These are phyloP conservation scores for Mus spretus DNA, from an alignment of 2,797 vertebrate genomes.

Conservation along the genomic window DNA sequence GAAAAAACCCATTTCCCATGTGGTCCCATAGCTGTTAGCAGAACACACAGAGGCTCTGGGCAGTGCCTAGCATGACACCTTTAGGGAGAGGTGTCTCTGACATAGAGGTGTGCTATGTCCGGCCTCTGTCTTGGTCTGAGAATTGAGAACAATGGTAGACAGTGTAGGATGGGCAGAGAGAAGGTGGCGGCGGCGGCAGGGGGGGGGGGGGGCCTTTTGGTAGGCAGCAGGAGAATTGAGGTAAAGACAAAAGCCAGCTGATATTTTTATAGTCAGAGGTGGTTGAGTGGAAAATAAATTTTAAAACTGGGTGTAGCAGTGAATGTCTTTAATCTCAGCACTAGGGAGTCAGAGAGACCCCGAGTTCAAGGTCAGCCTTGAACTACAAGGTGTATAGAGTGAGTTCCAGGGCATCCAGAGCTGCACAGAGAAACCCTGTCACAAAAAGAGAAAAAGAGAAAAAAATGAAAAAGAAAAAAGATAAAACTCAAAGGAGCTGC, in stretches of 20 bases:
- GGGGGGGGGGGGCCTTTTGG: neutral
- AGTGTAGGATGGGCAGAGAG: neutral
- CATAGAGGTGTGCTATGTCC: neutral
- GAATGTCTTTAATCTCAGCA: neutral
- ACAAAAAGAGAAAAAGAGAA: neutral
- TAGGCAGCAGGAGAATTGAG: neutral
- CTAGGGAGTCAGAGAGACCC: neutral
- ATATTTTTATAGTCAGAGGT: constrained; percentile 16
- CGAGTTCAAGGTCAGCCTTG: neutral
- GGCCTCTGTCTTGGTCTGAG: neutral
- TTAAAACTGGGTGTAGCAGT: neutral
- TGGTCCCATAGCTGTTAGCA: neutral
- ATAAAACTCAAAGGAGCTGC: neutral
- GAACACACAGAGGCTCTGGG: neutral
- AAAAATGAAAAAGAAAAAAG: neutral
- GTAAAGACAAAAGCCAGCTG: neutral
- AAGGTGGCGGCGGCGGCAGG: neutral
- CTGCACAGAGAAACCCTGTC: neutral
- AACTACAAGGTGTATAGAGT: neutral
- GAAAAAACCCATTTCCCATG: neutral
- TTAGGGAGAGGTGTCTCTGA: neutral
- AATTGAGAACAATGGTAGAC: neutral
- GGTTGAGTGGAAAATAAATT: constrained; percentile 53
- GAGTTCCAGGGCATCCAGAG: neutral
- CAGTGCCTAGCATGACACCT: neutral